These are phyloP conservation scores for Oriolus oriolus DNA, from an alignment of 2,113 vertebrate genomes.

Conservation along the genomic window DNA sequence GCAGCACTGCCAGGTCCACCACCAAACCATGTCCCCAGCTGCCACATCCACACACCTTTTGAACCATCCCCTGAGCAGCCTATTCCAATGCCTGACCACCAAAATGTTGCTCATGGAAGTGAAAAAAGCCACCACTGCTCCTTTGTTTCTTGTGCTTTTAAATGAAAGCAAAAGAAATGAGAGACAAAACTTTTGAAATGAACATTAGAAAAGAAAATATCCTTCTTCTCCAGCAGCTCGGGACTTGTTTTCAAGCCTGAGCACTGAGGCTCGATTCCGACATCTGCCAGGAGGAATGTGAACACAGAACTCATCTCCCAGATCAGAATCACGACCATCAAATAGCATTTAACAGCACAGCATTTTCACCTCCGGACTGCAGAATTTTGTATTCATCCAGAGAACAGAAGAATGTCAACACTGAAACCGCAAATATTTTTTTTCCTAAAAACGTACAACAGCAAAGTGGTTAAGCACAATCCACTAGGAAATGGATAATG, in stretches of 20 bases:
- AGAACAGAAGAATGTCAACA: background rate
- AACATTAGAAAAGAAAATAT: background rate
- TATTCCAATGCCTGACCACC: background rate
- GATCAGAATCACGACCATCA: background rate
- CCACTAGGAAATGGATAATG: constrained; percentile 20
- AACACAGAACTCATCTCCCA: background rate
- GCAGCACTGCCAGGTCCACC: background rate
- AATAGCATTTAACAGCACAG: background rate
- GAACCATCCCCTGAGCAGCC: background rate
- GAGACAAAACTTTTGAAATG: background rate
- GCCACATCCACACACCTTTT: background rate
- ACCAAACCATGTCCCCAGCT: background rate
- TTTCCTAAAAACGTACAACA: background rate
- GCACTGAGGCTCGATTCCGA: background rate
- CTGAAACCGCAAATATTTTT: background rate
- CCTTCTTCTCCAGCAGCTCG: background rate
- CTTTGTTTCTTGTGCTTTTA: background rate
- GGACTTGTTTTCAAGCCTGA: background rate
- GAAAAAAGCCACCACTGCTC: background rate
- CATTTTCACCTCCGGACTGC: background rate
- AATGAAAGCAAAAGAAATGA: background rate
- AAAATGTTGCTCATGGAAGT: background rate
- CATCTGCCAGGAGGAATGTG: background rate
- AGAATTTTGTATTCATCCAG: background rate
- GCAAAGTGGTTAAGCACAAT: background rate